phyloP scores from a whole-genome alignment of 2,797 vertebrate genomes.

The Coccyzus lansbergi region DNA sequence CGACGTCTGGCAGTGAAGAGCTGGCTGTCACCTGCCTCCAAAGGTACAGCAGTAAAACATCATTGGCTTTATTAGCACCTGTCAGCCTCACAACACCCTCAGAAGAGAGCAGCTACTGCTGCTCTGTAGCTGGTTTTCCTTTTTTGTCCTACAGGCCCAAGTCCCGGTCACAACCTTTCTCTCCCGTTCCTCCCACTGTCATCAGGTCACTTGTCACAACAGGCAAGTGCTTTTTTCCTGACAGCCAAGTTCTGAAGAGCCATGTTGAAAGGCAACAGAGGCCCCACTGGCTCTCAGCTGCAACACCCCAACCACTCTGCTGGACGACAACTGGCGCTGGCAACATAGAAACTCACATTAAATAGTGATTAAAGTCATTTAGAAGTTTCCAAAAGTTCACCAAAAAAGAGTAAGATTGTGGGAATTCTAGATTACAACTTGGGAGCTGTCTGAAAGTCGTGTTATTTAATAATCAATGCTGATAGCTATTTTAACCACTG shows the following conservation, averaged over 20 bases:
- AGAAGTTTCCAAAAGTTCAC: not conserved
- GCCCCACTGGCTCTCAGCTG: not conserved
- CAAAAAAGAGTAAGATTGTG: not conserved
- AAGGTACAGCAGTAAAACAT: not conserved
- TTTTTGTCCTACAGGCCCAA: not conserved
- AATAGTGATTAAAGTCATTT: not conserved
- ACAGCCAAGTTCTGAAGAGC: not conserved
- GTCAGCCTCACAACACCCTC: not conserved
- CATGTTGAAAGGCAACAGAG: not conserved
- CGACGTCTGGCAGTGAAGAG: not conserved
- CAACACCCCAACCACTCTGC: not conserved
- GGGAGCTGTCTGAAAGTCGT: not conserved
- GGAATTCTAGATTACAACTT: not conserved
- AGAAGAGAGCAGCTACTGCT: fast-evolving
- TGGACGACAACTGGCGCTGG: not conserved
- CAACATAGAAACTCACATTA: not conserved
- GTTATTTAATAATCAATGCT: not conserved
- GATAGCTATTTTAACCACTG: not conserved
- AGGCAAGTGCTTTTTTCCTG: not conserved
- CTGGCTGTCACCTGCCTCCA: not conserved
- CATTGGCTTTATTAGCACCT: fast-evolving
- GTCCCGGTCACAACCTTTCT: not conserved
- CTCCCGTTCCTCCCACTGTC: not conserved
- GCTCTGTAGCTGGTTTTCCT: not conserved
- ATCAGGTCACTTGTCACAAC: not conserved